A percentile compares a stretch with the other conserved stretches of the same genome.
Evolutionary conservation across 2,113 vertebrate species (phyloP).

Genomic region (Otocyon megalotis): DNA sequence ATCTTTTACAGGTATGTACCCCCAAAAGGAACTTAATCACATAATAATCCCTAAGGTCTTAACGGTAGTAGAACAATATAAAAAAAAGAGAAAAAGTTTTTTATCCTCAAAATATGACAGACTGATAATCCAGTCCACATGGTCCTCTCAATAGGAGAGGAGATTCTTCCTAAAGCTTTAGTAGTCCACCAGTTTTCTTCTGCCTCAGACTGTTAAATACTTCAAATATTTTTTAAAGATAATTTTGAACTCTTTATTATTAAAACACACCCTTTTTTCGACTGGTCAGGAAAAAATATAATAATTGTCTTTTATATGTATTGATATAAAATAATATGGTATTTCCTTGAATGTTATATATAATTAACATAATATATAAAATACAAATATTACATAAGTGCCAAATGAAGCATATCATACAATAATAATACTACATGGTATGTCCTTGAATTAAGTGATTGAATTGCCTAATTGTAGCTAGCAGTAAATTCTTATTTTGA

Average conservation of each 20-base stretch:
- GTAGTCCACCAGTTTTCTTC: not conserved
- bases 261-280: not conserved
- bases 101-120: not conserved
- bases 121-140: not conserved
- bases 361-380: not conserved
- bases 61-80: not conserved
- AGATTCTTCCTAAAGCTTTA: not conserved
- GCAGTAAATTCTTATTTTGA: not conserved
- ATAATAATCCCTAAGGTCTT: constrained; percentile 42
- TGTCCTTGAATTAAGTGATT: not conserved
- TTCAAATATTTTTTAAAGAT: not conserved
- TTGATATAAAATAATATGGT: not conserved
- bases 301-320: not conserved
- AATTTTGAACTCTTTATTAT: constrained; percentile 11
- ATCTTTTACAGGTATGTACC: not conserved
- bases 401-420: constrained; percentile 21
- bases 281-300: not conserved
- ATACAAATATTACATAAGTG: not conserved
- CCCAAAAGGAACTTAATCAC: constrained; percentile 10
- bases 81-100: constrained; percentile 42
- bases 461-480: not conserved
- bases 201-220: not conserved
- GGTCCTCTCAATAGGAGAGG: not conserved
- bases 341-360: not conserved
- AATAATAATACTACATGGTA: not conserved